Evolutionary conservation across 1,140 invertebrate species (phyloP), one percentile per base, ranked within the genome.

Genomic region (Diachasma alloeum): DNA sequence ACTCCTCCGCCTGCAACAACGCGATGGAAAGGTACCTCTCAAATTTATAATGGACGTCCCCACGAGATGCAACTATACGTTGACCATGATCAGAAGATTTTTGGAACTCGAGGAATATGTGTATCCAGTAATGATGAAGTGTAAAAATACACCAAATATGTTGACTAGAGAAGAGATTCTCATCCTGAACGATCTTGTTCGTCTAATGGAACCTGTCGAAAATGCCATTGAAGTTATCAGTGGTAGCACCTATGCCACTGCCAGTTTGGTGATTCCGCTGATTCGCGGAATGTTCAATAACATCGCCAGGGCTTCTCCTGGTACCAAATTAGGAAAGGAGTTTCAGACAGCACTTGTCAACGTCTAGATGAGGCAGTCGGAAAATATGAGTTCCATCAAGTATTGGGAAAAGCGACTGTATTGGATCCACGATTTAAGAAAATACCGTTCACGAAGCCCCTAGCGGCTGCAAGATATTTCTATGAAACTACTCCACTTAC

Each of bases 381-480:
- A 42, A 5, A 42, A 8, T 42, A 5, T 5, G 39, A 42, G 11
- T 42, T 5, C 6, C 5, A 8, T 5, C 39, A 5, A 5, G 5
- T 42, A 11, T 42, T 42, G 11, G 39, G 39, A 11, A 5, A 42
- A 42, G 39, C 39, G 6, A 42, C 39, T 11, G n/a, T 42, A 11
- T 42, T 83, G 1, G 81, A 84, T 72, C 82, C 82, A 2, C 56
- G 81, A 11, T 84, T 84, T 31, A 84, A 82, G 75, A 80, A 80
- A 63, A 31, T 83, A 6, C 77, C 81, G 67, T 77, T 81, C 44
- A n/a, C 56, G 70, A 81, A 80, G 8, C 69, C 69, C 15, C 8
- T 46, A 2, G 17, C 24, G 15, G 17, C 10, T 17, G 42, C 69
- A 42, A 24, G n/a, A n/a, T n/a, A n/a, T n/a, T n/a, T n/a, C n/a